Evolutionary conservation across 2,113 vertebrate genomes (phyloP).

Genomic region (Crotalus viridis): DNA sequence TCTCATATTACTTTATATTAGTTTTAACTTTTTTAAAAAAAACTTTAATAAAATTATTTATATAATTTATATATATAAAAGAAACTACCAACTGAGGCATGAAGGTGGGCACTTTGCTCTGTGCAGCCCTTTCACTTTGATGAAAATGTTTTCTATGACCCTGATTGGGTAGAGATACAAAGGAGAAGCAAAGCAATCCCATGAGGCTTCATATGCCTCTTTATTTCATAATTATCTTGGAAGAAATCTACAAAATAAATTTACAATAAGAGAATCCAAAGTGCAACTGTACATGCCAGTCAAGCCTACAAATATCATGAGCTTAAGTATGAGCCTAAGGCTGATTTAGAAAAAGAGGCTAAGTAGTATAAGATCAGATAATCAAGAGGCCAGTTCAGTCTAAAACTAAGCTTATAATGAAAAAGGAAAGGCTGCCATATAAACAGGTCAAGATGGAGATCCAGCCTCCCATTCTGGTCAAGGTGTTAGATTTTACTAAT

Average conservation of each 20-base stretch:
- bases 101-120: not conserved
- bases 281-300: not conserved
- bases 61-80: not conserved
- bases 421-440: not conserved
- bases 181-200: not conserved
- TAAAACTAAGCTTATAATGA: not conserved
- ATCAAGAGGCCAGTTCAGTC: not conserved
- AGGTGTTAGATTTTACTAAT: not conserved
- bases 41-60: not conserved
- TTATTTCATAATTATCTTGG: not conserved
- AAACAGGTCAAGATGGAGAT: not conserved
- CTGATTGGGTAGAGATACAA: not conserved
- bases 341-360: not conserved
- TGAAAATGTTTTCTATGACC: not conserved
- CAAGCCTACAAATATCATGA: not conserved
- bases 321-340: not conserved
- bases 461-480: not conserved
- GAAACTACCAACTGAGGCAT: not conserved
- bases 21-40: not conserved
- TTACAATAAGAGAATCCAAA: not conserved
- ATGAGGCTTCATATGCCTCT: not conserved
- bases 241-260: not conserved
- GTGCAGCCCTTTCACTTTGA: not conserved
- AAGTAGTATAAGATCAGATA: not conserved
- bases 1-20: not conserved